Evolutionary conservation across 2,888 invertebrate species (phyloP).

Genomic region (Mellilla xanthometata): DNA sequence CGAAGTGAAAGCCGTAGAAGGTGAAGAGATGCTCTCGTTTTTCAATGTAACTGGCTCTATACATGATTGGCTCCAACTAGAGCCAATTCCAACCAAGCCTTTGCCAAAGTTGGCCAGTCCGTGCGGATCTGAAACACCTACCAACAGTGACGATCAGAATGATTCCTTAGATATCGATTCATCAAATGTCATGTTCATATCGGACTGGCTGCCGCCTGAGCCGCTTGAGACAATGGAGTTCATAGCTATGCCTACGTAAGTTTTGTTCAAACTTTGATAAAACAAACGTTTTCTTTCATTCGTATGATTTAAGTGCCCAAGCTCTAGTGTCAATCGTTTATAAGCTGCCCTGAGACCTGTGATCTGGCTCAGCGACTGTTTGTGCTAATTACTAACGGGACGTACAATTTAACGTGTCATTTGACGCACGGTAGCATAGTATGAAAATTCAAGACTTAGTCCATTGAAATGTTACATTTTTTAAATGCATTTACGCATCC

Average conservation of each 20-base stretch:
- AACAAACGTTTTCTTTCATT: too few species aligned
- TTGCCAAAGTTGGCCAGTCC: conserved; percentile 32
- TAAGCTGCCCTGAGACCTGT: too few species aligned
- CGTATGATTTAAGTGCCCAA: too few species aligned
- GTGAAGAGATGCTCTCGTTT: conserved; percentile 57
- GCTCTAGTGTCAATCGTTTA: too few species aligned
- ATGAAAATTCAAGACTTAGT: too few species aligned
- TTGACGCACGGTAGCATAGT: too few species aligned
- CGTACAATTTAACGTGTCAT: too few species aligned
- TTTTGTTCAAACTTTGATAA: conserved; percentile 40
- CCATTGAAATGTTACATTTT: too few species aligned
- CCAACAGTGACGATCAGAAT: conserved; percentile 32
- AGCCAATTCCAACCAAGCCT: conserved; percentile 54
- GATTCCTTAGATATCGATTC: conserved; percentile 20
- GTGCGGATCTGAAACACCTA: conserved; percentile 34
- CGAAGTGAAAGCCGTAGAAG: conserved; percentile 28
- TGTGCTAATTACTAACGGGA: too few species aligned
- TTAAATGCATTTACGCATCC: too few species aligned
- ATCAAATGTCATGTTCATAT: conserved; percentile 54
- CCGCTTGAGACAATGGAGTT: conserved; percentile 78
- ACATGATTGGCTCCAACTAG: conserved; percentile 64
- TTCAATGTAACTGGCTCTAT: conserved; percentile 64
- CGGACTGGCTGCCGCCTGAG: conserved; percentile 84
- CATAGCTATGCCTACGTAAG: conserved; percentile 84
- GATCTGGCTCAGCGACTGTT: too few species aligned